phyloP scores from a whole-genome alignment of 2,888 invertebrate species.

The Limnephilus rhombicus region DNA sequence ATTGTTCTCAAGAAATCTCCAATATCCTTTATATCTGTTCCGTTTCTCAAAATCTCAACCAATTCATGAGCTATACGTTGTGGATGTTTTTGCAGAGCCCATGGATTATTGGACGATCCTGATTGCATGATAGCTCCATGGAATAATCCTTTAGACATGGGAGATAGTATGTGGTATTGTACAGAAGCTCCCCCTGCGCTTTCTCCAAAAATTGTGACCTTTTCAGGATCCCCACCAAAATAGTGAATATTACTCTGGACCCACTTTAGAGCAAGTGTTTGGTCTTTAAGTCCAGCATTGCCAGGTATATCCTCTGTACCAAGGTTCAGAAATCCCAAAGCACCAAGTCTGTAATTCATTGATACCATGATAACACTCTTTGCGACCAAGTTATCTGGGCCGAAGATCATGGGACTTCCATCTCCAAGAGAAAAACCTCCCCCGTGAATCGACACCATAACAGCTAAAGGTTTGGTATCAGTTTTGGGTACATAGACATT shows the following conservation, averaged over 20 bases:
- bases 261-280: slow-evolving; percentile 58
- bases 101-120: slow-evolving; percentile 32
- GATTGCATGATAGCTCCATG: slow-evolving; percentile 56
- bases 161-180: slow-evolving; percentile 43
- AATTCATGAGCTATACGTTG: slow-evolving; percentile 39
- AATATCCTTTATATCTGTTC: neutral
- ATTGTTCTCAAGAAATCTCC: neutral
- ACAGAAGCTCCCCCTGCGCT: slow-evolving; percentile 62
- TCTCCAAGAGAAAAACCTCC: slow-evolving; percentile 60
- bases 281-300: slow-evolving; percentile 63
- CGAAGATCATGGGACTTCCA: slow-evolving; percentile 47
- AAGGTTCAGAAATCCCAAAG: slow-evolving; percentile 55
- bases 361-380: slow-evolving; percentile 54
- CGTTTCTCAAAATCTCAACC: slow-evolving; percentile 68
- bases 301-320: slow-evolving; percentile 59
- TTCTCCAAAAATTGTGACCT: slow-evolving; percentile 60
- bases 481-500: slow-evolving; percentile 59
- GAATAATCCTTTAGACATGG: slow-evolving; percentile 57
- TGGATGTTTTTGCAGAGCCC: slow-evolving; percentile 53
- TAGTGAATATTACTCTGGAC: slow-evolving; percentile 53
- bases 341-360: slow-evolving; percentile 59
- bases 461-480: slow-evolving; percentile 15
- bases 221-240: slow-evolving; percentile 55
- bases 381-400: slow-evolving; percentile 55
- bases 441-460: slow-evolving; percentile 63